Base-by-base conservation (phyloP, 2,797 vertebrate genomes). In the Luscinia luscinia region DNA sequence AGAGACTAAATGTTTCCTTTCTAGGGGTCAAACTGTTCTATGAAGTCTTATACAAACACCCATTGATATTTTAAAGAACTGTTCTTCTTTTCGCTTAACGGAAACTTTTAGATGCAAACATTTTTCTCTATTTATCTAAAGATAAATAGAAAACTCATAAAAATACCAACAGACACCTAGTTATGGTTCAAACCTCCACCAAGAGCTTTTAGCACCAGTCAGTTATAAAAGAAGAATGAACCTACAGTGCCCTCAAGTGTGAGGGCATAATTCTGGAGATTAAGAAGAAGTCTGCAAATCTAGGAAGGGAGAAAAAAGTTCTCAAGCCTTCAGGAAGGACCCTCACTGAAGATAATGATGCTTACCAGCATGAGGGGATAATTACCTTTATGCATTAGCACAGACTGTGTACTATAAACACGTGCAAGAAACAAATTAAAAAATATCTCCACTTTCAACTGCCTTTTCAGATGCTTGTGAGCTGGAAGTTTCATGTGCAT, bases 211-310 rank as follows among this genome's bases (percentile, higher is more conserved):
- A 77, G 48, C 54, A 69, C 38, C 55, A 79, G 11, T 62, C 30
- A 81, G 40, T 58, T 49, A 21, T 34, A 72, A 87, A 90, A n/a
- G 23, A 95, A 90, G 67, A 87, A 84, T 64, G 81, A 92, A 93
- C 40, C 66, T 70, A 94, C 57, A 96, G 92, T 95, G 94, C 87
- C 96, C 95, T 94, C 95, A 93, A 80, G 85, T 64, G 90, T 90
- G 51, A 88, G 84, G 94, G 89, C 51, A 78, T 22, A 51, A 96
- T 30, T 89, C 48, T 49, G 48, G 24, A 49, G 48, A 49, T 26
- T 24, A 46, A 74, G 58, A 91, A 85, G 62, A 51, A 87, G 19
- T 28, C 55, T 87, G 43, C 48, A 87, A 49, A 54, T 43, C 11
- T 8, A 36, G 30, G 21, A 46, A 49, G 9, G 26, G 49, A 89